phyloP scores from a whole-genome alignment of 2,797 vertebrate species.

The Darevskia mixta region DNA sequence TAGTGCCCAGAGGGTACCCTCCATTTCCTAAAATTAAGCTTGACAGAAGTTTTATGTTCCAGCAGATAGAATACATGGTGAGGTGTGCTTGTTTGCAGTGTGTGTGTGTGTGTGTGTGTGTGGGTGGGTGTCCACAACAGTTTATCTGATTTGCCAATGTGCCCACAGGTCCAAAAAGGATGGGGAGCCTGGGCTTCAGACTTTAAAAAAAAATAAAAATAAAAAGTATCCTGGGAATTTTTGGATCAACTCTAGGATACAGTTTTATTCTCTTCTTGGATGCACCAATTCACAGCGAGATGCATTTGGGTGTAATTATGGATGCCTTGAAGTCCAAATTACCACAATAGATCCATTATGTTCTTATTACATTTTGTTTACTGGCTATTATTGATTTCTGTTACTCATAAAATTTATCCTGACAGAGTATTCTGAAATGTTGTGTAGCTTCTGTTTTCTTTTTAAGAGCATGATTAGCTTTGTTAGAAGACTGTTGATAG shows the following conservation, averaged over 20 bases:
- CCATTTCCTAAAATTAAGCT: no score
- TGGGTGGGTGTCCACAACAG: no score
- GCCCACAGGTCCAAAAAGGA: no score
- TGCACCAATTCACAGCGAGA: not conserved
- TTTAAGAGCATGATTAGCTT: constrained; percentile 19
- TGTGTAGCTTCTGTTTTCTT: not conserved
- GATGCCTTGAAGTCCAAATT: not conserved
- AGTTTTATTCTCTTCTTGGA: not conserved
- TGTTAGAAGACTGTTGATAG: not conserved
- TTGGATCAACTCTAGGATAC: not conserved
- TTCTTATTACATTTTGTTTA: not conserved
- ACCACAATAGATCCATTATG: not conserved
- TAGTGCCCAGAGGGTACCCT: no score
- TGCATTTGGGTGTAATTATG: not conserved
- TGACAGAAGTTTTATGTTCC: no score
- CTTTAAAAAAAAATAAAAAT: no score
- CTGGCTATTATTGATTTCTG: not conserved
- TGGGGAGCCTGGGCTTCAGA: no score
- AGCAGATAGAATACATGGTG: no score
- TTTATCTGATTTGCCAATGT: no score
- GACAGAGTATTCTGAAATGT: not conserved
- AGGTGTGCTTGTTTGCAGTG: no score
- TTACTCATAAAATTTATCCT: not conserved
- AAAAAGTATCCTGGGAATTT: not conserved
- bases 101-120: no score